Base-by-base conservation (phyloP, 2,888 invertebrate species). In the Adelognathus sp. region DNA sequence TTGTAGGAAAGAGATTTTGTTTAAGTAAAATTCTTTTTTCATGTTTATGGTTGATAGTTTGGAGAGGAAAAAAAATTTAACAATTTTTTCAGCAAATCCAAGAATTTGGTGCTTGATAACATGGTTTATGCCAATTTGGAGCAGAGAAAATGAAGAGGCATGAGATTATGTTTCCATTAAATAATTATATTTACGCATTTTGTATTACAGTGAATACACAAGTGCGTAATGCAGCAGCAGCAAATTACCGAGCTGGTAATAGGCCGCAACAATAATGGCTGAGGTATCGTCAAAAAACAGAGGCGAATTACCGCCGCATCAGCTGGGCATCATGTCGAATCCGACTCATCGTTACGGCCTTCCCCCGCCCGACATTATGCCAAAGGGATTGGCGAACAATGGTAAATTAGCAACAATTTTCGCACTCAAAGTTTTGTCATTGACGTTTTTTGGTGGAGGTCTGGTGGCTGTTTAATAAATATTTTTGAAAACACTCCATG, bases 321-420 rank as follows among this genome's bases (percentile, higher is more conserved):
- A 86, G 82, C 84, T 85, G 82, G 86, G 83, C 86, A 87, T 89
- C 82, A 91, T 91, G 91, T 88, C 90, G 63, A 90, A 89, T 79
- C 86, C 90, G 73, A 84, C 88, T 69, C 86, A 84, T 41, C 88
- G 88, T 82, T 91, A 87, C 78, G 85, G 86, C 77, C 89, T 89
- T 81, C 89, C 88, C 81, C 89, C 90, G 83, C 89, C 89, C 73
- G 90, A 91, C 85, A 89, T 90, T 82, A 89, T 91, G 89, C 88
- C 91, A 75, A 90, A 89, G 78, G 90, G 89, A 78, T 84, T 88
- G 77, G 82, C 87, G 31, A 88, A 87, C 69, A 88, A 88, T 83
- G 88, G 88, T 89, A 87, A 56, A 67, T 29, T 27, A 27, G 60
- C 6, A 6, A 41, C 39, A 5, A 41, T 6, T 5, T 4, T 41